Evolutionary conservation across 2,888 invertebrate species (phyloP).

Genomic region (Oscheius myriophilus): DNA sequence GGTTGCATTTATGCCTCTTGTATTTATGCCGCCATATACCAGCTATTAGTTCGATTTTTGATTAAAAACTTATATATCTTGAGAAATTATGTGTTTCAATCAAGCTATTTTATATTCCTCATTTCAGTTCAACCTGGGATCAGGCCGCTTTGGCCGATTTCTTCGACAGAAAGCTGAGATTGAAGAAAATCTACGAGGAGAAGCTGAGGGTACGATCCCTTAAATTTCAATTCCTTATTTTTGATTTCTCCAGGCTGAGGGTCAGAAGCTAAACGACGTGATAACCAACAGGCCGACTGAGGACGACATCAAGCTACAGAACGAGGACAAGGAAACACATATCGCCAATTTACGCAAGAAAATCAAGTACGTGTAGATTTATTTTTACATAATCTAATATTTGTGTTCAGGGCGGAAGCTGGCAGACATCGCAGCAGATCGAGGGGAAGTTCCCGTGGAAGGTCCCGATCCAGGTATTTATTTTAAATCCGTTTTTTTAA

Average conservation of each 20-base stretch:
- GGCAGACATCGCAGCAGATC: conserved; percentile 19
- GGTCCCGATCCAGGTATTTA: conserved; percentile 5
- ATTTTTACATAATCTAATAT: not conserved
- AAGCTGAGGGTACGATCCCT: conserved; percentile 20
- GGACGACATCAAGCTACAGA: conserved; percentile 33
- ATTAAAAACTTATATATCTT: no score
- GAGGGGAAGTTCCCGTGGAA: not conserved
- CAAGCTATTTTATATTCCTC: no score
- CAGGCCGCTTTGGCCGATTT: conserved; percentile 96
- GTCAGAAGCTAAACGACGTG: conserved; percentile 51
- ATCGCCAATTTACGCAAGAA: conserved; percentile 15
- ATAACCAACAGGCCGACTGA: conserved; percentile 43
- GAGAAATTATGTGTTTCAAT: no score
- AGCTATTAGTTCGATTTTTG: no score
- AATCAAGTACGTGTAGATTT: conserved; percentile 9
- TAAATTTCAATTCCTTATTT: not conserved
- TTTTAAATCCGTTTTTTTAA: no score
- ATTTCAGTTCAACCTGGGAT: conserved; percentile 79
- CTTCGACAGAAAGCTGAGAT: conserved; percentile 86
- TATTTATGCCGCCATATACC: no score
- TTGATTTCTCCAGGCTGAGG: conserved; percentile 34
- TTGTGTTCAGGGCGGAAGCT: conserved; percentile 15
- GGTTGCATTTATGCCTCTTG: no score
- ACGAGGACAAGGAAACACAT: conserved; percentile 28
- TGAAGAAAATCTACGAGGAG: conserved; percentile 35